These are phyloP conservation scores for Salarias fasciatus DNA, from an alignment of 2,797 vertebrate genomes.

Conservation along the genomic window DNA sequence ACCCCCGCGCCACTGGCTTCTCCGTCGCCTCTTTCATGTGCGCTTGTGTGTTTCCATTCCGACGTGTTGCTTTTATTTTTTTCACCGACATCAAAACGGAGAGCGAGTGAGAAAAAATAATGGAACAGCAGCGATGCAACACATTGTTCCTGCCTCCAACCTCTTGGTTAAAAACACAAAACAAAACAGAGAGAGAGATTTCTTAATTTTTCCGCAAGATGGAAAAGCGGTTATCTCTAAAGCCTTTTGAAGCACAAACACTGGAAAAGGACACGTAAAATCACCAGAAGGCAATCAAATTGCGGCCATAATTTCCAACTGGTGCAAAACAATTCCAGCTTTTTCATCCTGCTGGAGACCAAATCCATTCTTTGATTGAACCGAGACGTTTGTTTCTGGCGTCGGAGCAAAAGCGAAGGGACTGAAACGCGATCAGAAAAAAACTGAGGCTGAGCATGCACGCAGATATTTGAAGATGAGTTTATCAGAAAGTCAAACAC, in stretches of 20 bases:
- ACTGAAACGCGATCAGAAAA: too few species aligned
- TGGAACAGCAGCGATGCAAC: constrained; percentile 30
- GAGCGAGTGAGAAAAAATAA: neutral
- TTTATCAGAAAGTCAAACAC: too few species aligned
- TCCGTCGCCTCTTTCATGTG: constrained; percentile 19
- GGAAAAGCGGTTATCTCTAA: constrained; percentile 29
- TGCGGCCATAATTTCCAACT: too few species aligned
- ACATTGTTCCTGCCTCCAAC: constrained; percentile 19
- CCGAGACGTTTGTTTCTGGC: too few species aligned
- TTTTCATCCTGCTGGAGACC: too few species aligned
- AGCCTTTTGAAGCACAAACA: constrained; percentile 2
- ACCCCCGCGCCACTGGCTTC: neutral
- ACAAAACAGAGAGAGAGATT: constrained; percentile 8
- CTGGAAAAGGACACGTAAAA: neutral
- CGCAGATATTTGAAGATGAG: too few species aligned
- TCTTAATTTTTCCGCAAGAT: constrained; percentile 35
- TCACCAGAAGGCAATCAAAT: too few species aligned
- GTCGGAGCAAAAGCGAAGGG: too few species aligned
- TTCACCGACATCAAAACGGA: constrained; percentile 26
- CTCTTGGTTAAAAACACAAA: neutral
- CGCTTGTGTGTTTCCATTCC: constrained; percentile 7
- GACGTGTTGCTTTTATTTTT: constrained; percentile 19
- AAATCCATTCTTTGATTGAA: too few species aligned
- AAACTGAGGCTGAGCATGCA: too few species aligned
- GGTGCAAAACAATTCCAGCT: too few species aligned